Percentiles rank a stretch among this genome's conserved stretches.
phyloP scores from a whole-genome alignment of 2,113 vertebrate genomes.

The Recurvirostra avosetta region DNA sequence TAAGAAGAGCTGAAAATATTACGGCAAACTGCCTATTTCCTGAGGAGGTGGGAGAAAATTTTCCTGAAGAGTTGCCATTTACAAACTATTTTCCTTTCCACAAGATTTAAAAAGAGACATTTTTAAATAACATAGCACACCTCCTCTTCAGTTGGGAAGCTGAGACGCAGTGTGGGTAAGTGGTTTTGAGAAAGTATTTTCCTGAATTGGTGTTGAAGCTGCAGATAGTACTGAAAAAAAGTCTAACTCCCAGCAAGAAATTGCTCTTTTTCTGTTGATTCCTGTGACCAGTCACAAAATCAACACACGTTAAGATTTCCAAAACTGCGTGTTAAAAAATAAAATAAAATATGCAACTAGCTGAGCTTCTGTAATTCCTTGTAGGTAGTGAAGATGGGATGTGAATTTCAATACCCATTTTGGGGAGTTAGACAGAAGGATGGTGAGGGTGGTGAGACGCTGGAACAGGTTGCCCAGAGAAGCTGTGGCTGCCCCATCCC shows the following conservation, averaged over 20 bases:
- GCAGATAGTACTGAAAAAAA: neutral
- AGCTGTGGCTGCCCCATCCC: neutral
- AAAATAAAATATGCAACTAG: neutral
- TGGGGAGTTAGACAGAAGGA: neutral
- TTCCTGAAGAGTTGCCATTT: constrained; percentile 4
- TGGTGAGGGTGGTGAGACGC: neutral
- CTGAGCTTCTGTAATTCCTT: neutral
- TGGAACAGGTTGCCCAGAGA: neutral
- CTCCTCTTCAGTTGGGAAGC: constrained; percentile 5
- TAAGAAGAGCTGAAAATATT: neutral
- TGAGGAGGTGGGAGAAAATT: constrained; percentile 2
- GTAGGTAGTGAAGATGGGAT: neutral
- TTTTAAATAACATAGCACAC: constrained; percentile 36
- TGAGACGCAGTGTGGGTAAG: neutral
- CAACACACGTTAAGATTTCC: neutral
- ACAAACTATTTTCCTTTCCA: constrained; percentile 27
- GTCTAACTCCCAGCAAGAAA: neutral
- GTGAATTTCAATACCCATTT: neutral
- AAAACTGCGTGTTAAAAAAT: neutral
- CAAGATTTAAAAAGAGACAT: constrained; percentile 15
- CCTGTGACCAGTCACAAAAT: neutral
- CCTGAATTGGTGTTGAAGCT: neutral
- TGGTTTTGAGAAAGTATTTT: constrained; percentile 29
- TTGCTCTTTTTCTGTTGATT: neutral
- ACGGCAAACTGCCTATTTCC: neutral